Evolutionary conservation across 2,888 invertebrate genomes (phyloP).

Genomic region (Drosophila sordidula): DNA sequence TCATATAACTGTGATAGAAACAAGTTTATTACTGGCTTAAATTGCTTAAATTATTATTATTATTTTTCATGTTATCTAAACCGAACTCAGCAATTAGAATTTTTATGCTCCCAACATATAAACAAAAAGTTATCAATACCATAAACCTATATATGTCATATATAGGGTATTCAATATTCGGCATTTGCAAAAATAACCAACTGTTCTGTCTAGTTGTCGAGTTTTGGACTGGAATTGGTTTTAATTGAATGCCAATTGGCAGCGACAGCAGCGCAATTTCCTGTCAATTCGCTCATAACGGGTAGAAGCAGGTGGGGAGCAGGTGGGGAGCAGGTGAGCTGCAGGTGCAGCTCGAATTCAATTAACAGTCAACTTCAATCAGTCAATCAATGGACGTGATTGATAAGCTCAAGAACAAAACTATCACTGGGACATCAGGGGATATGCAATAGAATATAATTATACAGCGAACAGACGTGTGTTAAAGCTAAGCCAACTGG

Average conservation of each 20-base stretch:
- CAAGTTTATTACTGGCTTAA: too few relatives aligned
- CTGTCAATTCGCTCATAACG: constrained; percentile 52
- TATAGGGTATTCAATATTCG: not conserved
- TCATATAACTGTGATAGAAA: not conserved
- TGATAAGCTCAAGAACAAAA: constrained; percentile 1
- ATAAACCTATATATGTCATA: too few relatives aligned
- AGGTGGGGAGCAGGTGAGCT: constrained; percentile 36
- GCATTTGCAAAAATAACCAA: too few relatives aligned
- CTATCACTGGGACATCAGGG: not conserved
- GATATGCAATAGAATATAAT: not conserved
- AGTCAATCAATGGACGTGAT: constrained; percentile 26
- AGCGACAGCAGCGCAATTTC: constrained; percentile 63
- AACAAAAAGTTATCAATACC: too few relatives aligned
- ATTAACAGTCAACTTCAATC: constrained; percentile 47
- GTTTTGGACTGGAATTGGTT: constrained; percentile 48
- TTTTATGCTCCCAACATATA: too few relatives aligned
- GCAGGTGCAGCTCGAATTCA: constrained; percentile 58
- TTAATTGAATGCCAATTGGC: constrained; percentile 67
- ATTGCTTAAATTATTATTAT: too few relatives aligned
- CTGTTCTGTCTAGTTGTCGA: constrained; percentile 6
- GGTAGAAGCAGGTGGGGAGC: constrained; percentile 28
- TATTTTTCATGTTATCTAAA: too few relatives aligned
- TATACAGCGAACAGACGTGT: not conserved
- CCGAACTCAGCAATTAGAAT: too few relatives aligned
- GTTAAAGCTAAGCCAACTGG: too few relatives aligned